phyloP scores from a whole-genome alignment of 2,797 vertebrate species.

The Tokudaia tokunoshimensis region DNA sequence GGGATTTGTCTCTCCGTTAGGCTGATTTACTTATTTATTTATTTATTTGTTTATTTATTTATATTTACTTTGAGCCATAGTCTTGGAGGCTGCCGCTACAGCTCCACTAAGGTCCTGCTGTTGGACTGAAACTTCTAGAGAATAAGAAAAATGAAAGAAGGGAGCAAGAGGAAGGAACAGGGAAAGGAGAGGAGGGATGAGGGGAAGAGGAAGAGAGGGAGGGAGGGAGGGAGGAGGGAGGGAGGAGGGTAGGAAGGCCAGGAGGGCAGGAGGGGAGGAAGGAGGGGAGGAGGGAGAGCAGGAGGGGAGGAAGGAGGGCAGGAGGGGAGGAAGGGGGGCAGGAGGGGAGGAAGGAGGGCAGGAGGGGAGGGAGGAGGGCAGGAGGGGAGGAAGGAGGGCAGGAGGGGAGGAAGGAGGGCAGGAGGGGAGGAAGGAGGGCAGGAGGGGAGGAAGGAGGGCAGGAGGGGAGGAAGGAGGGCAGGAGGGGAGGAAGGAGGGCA shows the following conservation, averaged over 20 bases:
- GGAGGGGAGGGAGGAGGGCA: too few species aligned
- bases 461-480: fast-evolving
- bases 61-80: not conserved
- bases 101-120: not conserved
- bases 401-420: fast-evolving
- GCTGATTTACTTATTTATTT: not conserved
- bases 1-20: not conserved
- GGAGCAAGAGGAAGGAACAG: not conserved
- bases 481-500: too few species aligned
- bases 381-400: too few species aligned
- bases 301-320: fast-evolving
- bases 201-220: not conserved
- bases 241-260: too few species aligned
- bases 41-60: not conserved
- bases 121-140: slow-evolving; percentile 9
- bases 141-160: not conserved
- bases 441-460: too few species aligned
- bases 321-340: not conserved
- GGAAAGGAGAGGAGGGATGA: too few species aligned
- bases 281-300: fast-evolving
- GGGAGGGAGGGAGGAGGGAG: fast-evolving
- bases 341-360: not conserved
- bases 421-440: too few species aligned
- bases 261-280: too few species aligned
- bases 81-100: not conserved